Evolutionary conservation across 2,113 vertebrate species (phyloP), one percentile per base, ranked within the genome.

Genomic region (Syngnathoides biaculeatus): DNA sequence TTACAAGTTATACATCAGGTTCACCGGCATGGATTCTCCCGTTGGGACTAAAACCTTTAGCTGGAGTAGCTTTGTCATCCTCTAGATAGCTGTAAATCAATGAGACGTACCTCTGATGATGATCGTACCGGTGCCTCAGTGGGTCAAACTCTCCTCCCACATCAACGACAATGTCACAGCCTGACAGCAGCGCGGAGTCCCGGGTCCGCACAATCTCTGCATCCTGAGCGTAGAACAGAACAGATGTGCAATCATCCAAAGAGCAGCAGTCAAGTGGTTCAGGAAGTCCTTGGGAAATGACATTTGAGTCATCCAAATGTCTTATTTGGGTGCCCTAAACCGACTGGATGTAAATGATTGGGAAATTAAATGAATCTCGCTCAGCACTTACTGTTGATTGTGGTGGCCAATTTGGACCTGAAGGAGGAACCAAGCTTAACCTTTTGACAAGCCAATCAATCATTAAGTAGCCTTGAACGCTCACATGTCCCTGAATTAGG

Each of bases 81-180:
- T 39, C 35, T 20, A 30, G 42, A 43, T 19, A 47, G 8, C 24
- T 5, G 9, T 64, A 48, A 45, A 64, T 67, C 38, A 55, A 38
- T 48, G 15, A 22, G 10, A 2, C 2, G 30, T 87, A 98, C 97
- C 97, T 94, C 85, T 99, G 97, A 86, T 98, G 97, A 77, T 98
- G 97, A 75, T 98, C 96, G 7, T 96, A 99, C 47, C 94, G 94
- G 68, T 97, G 94, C 42, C 67, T 91, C 71, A 84, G 79, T 1
- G 94, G 94, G 84, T 97, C 92, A 50, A 95, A 99, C 65, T 92
- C 94, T 17, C 95, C 96, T 11, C 97, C 97, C 26, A 99, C 97
- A 0, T 98, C 97, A 60, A 98, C 94, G 53, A 98, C 94, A 12
- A 99, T 72, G 0, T 98, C 94, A 19, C 97, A 98, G 22, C 80